Evolutionary conservation across 2,113 vertebrate species (phyloP), one percentile per base, ranked within the genome.

Genomic region (Zeus faber): DNA sequence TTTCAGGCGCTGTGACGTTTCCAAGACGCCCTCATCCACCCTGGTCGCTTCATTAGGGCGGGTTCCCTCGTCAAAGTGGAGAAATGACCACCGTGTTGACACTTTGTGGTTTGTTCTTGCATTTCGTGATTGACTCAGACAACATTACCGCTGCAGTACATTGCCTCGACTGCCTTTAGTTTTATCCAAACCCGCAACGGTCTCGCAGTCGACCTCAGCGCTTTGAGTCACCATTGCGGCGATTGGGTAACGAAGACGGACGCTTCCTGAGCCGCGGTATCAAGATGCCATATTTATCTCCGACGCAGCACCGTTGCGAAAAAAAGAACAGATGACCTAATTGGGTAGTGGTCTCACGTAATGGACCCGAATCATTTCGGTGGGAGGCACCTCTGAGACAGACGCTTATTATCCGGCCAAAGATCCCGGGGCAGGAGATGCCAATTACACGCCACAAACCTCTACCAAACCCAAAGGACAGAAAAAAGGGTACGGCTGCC

Each of bases 291-390:
- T 63, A 51, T 62, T 75, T 44, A 62, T 71, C 59, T 62, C 39
- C 2, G 6, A 10, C 26, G 47, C 18, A 43, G 24, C 2, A 43
- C 35, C 43, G 18, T 22, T 16, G 25, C 22, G 10, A 65, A 65
- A 69, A 58, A 65, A 58, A 61, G 67, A 74, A n/a, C n/a, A n/a
- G n/a, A n/a, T n/a, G 52, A 5, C 11, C 61, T 82, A 79, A 80
- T 79, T 69, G 61, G 84, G 82, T 78, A 73, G 77, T 71, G 51
- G 54, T 68, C 58, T 40, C 68, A 73, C 74, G 73, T 83, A 82
- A 83, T 83, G 70, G 79, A 87, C 76, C 85, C 74, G 77, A 70
- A 67, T 79, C 66, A 58, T 78, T 72, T 49, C 47, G 67, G 73
- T 49, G 8, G 54, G 70, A 51, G 67, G 41, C 11, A 47, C 37